phyloP scores from a whole-genome alignment of 2,797 vertebrate genomes.

The Adrianichthys oophorus region DNA sequence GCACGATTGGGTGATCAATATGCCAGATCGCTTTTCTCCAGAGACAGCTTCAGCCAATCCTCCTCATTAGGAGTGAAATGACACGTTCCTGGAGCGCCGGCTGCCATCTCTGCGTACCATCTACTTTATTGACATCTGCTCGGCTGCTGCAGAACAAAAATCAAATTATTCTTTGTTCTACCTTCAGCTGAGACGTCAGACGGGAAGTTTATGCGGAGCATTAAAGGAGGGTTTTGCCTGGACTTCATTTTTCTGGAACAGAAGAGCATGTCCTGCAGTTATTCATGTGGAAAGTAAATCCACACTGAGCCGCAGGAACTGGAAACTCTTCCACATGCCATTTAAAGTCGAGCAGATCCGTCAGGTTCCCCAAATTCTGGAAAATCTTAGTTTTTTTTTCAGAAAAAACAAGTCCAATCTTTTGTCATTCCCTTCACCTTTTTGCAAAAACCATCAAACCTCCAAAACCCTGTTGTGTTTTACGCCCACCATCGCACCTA shows the following conservation, averaged over 20 bases:
- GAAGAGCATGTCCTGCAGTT: slow-evolving; percentile 26
- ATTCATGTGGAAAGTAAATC: slow-evolving; percentile 41
- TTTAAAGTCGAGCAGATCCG: slow-evolving; percentile 48
- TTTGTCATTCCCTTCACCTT: slow-evolving; percentile 30
- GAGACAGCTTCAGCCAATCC: slow-evolving; percentile 32
- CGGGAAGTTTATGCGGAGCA: slow-evolving; percentile 9
- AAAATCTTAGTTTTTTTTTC: slow-evolving; percentile 70
- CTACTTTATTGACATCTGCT: slow-evolving; percentile 42
- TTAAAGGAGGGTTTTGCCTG: slow-evolving; percentile 14
- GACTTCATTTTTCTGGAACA: slow-evolving; percentile 10
- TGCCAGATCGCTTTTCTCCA: slow-evolving; percentile 15
- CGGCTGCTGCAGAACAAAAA: slow-evolving; percentile 11
- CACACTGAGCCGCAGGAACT: slow-evolving; percentile 35
- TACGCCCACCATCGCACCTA: slow-evolving; percentile 63
- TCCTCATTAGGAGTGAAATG: slow-evolving; percentile 62
- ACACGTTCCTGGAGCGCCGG: slow-evolving; percentile 29
- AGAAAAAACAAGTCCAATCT: slow-evolving; percentile 60
- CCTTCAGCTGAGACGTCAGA: slow-evolving; percentile 25
- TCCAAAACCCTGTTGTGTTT: slow-evolving; percentile 40
- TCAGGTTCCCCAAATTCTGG: slow-evolving; percentile 55
- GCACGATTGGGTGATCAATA: slow-evolving; percentile 55
- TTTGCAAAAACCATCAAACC: slow-evolving; percentile 41
- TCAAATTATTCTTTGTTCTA: slow-evolving; percentile 31
- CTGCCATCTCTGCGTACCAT: slow-evolving; percentile 20
- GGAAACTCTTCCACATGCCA: slow-evolving; percentile 58